Percentiles rank a stretch among this genome's conserved stretches.
Conservation (phyloP, 2,888 invertebrate species). For the Willowsia nigromaculata region DNA sequence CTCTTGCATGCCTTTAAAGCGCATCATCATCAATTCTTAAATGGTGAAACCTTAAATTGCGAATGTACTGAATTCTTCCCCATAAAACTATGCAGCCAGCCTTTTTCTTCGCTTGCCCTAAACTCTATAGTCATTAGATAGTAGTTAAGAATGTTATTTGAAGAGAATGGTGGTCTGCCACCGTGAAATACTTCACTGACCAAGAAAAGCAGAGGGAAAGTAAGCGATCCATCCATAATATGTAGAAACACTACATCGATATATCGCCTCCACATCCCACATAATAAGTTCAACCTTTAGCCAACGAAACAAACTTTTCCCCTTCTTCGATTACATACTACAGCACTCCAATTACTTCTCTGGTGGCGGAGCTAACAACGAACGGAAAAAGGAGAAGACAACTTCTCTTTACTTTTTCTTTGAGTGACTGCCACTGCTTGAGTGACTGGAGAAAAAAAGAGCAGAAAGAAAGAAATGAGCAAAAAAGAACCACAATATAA, state of each 20-base stretch:
- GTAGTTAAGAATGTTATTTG: neutral
- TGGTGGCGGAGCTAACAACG: conserved; percentile 6
- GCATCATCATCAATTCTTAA: too few relatives aligned
- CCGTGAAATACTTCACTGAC: neutral
- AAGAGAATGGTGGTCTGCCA: neutral
- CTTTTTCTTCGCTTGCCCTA: too few relatives aligned
- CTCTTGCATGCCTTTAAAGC: too few relatives aligned
- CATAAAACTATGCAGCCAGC: too few relatives aligned
- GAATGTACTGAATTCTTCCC: too few relatives aligned
- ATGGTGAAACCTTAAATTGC: too few relatives aligned
- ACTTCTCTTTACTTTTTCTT: conserved; percentile 25
- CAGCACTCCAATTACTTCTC: conserved; percentile 26
- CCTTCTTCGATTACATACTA: conserved; percentile 54
- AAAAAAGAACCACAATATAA: conserved; percentile 31
- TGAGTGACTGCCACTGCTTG: conserved; percentile 20
- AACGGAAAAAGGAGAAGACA: conserved; percentile 1
- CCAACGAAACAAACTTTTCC: neutral
- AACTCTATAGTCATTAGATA: too few relatives aligned
- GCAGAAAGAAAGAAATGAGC: conserved; percentile 29
- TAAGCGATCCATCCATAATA: neutral
- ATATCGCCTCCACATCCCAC: neutral
- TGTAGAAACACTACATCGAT: neutral
- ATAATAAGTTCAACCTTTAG: neutral
- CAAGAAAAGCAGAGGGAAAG: neutral
- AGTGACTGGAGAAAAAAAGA: neutral